Evolutionary conservation across 2,888 invertebrate species (phyloP), one percentile per base, ranked within the genome.

Genomic region (Pasiphila rectangulata): DNA sequence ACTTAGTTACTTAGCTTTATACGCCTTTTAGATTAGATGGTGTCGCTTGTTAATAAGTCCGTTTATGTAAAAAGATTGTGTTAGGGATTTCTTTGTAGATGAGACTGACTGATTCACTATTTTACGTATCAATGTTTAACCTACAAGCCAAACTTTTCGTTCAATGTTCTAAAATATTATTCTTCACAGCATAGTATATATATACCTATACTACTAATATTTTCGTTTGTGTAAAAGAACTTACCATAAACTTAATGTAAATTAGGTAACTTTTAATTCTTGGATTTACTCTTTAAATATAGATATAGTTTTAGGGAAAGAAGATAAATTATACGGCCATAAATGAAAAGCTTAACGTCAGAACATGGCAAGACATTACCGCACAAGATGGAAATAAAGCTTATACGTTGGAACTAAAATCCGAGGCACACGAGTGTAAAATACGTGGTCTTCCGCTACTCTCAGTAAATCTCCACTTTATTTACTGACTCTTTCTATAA

Each of bases 391-490:
- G 52, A 56, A 57, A 60, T 56, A 57, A 60, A 65, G 38, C 59
- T 55, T 51, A 62, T 58, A 62, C 67, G 61, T 66, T 68, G 61
- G 59, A 65, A 54, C 63, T 61, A 66, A 64, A 69, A 63, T 61
- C 59, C 58, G 65, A 64, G 59, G 59, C 57, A 65, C 62, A 63
- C 57, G 54, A 67, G 64, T 67, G 64, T 69, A 65, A 71, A 70
- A 67, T 66, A 63, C 60, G 62, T 59, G 61, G 63, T 64, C 67
- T 63, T 67, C 61, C 61, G 54, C 58, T 57, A 56, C 59, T 67
- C 61, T 61, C 61, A 66, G 62, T 74, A 76, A 72, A 75, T 71
- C 69, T 69, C 66, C 59, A 61, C 66, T 76, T 74, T 70, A 72
- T 70, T 61, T 69, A 53, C 49, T 30, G 40, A 63, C 61, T 64